Percentiles rank a stretch among this genome's conserved stretches.
Conservation (phyloP, 2,797 vertebrate genomes). For the Aratinga solstitialis region DNA sequence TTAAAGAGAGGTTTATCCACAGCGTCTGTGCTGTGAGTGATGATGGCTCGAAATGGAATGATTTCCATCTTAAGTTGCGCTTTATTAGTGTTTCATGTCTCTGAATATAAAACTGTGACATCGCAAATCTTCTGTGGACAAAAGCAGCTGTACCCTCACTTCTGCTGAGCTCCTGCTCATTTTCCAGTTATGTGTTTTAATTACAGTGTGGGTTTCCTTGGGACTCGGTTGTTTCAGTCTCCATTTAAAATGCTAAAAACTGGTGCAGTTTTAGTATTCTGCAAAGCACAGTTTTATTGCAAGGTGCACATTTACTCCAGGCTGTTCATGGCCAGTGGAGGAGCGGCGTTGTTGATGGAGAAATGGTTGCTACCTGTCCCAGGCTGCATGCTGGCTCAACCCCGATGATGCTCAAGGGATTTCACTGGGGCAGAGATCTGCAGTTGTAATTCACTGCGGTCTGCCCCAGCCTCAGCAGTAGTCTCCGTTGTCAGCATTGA, state of each 20-base stretch:
- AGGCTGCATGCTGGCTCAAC: not conserved
- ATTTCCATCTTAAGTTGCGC: not conserved
- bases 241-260: not conserved
- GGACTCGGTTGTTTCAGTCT: not conserved
- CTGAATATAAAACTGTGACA: not conserved
- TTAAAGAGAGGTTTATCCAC: not conserved
- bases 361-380: not conserved
- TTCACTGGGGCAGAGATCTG: not conserved
- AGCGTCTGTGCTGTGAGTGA: not conserved
- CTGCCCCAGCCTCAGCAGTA: not conserved
- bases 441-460: not conserved
- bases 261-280: not conserved
- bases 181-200: not conserved
- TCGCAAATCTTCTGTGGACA: not conserved
- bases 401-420: not conserved
- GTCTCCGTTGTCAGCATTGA: not conserved
- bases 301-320: not conserved
- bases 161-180: not conserved
- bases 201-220: not conserved
- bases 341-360: not conserved
- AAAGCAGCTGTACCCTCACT: not conserved
- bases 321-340: not conserved
- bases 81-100: not conserved
- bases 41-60: conserved; percentile 3
- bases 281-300: not conserved